These are phyloP conservation scores for Acanthopagrus latus DNA, from an alignment of 2,797 vertebrate genomes.

Conservation along the genomic window DNA sequence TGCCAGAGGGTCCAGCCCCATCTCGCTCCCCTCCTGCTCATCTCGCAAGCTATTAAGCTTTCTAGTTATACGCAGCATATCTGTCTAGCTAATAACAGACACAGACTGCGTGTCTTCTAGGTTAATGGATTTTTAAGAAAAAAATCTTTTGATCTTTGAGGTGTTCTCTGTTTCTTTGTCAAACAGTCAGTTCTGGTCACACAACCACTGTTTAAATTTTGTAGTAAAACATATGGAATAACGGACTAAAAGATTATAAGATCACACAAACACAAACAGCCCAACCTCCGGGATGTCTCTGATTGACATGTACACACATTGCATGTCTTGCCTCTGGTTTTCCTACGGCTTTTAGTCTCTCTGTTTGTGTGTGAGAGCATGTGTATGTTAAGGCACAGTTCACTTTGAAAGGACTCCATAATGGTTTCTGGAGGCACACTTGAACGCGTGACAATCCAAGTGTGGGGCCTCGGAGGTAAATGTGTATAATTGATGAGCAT, in stretches of 20 bases:
- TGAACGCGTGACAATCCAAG: constrained; percentile 62
- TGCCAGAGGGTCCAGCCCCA: constrained; percentile 67
- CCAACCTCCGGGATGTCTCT: constrained; percentile 15
- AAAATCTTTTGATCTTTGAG: neutral
- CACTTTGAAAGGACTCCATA: constrained; percentile 35
- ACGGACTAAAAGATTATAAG: constrained; percentile 2
- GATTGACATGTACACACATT: constrained; percentile 58
- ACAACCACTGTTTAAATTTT: neutral
- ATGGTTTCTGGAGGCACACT: constrained; percentile 54
- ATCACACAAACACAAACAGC: constrained; percentile 5
- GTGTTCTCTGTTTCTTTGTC: neutral
- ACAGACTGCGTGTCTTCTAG: constrained; percentile 31
- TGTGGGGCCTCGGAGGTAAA: constrained; percentile 62
- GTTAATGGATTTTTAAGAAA: constrained; percentile 11
- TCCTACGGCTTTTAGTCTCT: constrained; percentile 17
- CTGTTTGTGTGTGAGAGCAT: constrained; percentile 10
- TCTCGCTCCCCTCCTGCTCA: constrained; percentile 40
- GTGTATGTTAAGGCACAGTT: neutral
- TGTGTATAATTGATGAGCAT: constrained; percentile 79
- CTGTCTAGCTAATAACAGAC: constrained; percentile 27
- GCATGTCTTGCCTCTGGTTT: constrained; percentile 42
- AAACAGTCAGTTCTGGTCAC: neutral
- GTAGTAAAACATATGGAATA: neutral
- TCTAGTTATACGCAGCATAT: constrained; percentile 25
- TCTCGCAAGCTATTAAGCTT: constrained; percentile 48